Base-by-base conservation (phyloP, 2,797 vertebrate genomes). In the Pogonophryne albipinna region DNA sequence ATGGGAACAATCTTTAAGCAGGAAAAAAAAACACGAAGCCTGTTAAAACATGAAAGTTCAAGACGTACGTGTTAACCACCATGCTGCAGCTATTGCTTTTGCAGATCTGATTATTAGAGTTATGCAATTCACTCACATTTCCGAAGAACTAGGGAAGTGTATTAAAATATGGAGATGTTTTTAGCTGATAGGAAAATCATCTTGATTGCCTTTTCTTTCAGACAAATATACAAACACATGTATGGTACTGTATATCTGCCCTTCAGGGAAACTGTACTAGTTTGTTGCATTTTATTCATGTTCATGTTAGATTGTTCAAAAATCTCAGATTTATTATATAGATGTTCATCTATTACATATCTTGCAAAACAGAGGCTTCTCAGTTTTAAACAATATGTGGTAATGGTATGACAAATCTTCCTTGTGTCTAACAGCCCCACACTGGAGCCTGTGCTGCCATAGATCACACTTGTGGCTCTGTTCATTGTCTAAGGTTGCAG, bases 161-260 rank as follows among this genome's bases (percentile, higher is more conserved):
- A 87, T 73, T 38, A 60, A 66, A 62, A 78, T 77, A 55, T 82
- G 67, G 74, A 81, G 55, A 84, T 61, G 69, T 71, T 86, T 79
- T 64, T 12, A 62, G 51, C 44, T n/a, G 34, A 47, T 31, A 49
- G 38, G 15, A 27, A 67, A 63, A 1, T 42, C 4, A 6, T 13
- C 46, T 31, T 20, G 3, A 17, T 53, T 69, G 34, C 46, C 19
- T 63, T 61, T 15, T 20, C 46, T 38, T 66, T 53, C 46, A 63
- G 45, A 38, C 11, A 3, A 34, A 46, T 31, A 62, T 52, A 49
- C 45, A 27, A 45, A 23, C 23, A 63, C n/a, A 66, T 76, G 15
- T 66, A 9, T 20, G 10, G 17, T n/a, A 10, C 27, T 27, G 27
- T 27, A 27, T 27, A 3, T 47, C n/a, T 71, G 51, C n/a, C 56